Conservation (phyloP, 2,113 vertebrate genomes). For the Ancistrus triradiatus region DNA sequence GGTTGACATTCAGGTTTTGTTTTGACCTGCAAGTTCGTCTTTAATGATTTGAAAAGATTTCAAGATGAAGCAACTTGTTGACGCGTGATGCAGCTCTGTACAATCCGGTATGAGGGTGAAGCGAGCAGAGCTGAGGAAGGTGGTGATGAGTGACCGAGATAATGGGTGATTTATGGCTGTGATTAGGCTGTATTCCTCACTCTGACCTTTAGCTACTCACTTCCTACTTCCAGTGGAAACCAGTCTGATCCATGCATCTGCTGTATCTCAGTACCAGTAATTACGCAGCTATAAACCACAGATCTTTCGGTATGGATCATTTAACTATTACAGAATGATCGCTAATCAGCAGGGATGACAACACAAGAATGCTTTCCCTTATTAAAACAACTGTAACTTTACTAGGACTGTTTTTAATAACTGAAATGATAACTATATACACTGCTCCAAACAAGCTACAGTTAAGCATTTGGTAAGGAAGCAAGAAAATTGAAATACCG, state of each 20-base stretch:
- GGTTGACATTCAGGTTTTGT: conserved; percentile 1
- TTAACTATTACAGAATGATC: neutral
- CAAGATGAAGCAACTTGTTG: neutral
- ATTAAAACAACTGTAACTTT: no score
- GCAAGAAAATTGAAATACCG: no score
- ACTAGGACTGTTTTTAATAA: no score
- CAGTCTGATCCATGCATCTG: neutral
- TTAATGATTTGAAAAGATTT: neutral
- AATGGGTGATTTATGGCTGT: neutral
- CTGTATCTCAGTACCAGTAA: conserved; percentile 10
- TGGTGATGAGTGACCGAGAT: conserved; percentile 6
- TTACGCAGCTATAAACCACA: conserved; percentile 8
- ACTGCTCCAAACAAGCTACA: no score
- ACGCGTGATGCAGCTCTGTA: neutral
- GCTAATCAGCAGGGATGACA: neutral
- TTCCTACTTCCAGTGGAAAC: conserved; percentile 10
- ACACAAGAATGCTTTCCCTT: no score
- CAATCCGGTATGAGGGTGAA: neutral
- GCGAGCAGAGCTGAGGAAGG: neutral
- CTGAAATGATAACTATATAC: no score
- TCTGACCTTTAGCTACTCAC: conserved; percentile 2
- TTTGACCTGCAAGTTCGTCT: neutral
- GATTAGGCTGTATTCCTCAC: neutral
- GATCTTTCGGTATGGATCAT: neutral
- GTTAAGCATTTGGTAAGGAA: no score